These are phyloP conservation scores for Psilanteris sp. DNA, from an alignment of 1,140 invertebrate species.

Conservation along the genomic window DNA sequence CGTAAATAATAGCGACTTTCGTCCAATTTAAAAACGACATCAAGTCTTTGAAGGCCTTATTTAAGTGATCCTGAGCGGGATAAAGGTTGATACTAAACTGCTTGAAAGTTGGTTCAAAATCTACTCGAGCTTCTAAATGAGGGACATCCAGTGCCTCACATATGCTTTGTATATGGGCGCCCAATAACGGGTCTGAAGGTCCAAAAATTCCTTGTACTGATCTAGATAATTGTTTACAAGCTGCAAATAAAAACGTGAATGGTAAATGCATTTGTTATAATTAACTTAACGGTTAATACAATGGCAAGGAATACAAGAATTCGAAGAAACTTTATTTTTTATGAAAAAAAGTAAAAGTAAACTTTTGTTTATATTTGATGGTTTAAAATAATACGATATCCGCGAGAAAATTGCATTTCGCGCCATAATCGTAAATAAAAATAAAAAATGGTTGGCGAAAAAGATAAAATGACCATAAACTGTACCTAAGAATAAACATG, in stretches of 20 bases:
- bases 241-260: too few species aligned
- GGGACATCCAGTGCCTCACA: conserved; percentile 93
- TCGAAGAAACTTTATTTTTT: conserved; percentile 2
- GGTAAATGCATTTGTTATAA: too few species aligned
- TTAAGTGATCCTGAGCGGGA: conserved; percentile 90
- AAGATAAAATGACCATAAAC: conserved; percentile 31
- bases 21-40: conserved; percentile 96
- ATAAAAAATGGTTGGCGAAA: conserved; percentile 26
- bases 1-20: conserved; percentile 94
- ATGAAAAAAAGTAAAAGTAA: conserved; percentile 3
- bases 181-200: conserved; percentile 89
- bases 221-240: conserved; percentile 90
- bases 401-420: conserved; percentile 21
- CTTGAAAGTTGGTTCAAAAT: conserved; percentile 84
- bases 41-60: conserved; percentile 91
- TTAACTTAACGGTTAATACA: too few species aligned
- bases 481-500: conserved; percentile 34
- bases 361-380: conserved; percentile 12
- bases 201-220: conserved; percentile 95
- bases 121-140: conserved; percentile 90
- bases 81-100: conserved; percentile 95
- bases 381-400: conserved; percentile 11
- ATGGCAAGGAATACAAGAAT: too few species aligned
- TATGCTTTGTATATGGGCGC: conserved; percentile 92
- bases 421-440: conserved; percentile 49